Percentiles rank a stretch among this genome's conserved stretches.
Evolutionary conservation across 2,113 vertebrate genomes (phyloP).

Genomic region (Pseudorasbora parva): DNA sequence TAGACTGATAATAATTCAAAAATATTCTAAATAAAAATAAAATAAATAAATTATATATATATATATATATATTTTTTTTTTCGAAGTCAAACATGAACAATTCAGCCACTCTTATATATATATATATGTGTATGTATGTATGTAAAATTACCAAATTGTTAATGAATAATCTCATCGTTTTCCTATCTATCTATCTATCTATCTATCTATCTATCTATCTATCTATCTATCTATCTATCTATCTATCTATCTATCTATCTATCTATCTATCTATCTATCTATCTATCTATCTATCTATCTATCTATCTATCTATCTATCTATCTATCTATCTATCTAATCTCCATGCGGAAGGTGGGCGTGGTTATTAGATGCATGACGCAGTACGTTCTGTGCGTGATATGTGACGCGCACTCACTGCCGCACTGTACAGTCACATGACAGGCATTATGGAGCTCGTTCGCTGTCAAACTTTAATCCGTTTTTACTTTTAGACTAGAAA

Average conservation of each 20-base stretch:
- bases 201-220: constrained; percentile 1
- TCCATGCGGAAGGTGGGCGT: too few species aligned
- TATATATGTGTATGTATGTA: too few species aligned
- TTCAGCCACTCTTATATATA: too few species aligned
- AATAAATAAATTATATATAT: too few species aligned
- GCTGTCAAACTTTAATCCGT: constrained; percentile 17
- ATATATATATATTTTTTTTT: too few species aligned
- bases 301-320: too few species aligned
- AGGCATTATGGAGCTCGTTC: background rate
- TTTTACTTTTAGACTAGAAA: background rate
- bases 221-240: background rate
- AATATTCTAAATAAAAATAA: too few species aligned
- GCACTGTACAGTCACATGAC: constrained; percentile 36
- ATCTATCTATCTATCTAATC: too few species aligned
- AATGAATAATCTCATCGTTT: too few species aligned
- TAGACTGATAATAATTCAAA: background rate
- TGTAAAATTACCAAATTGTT: too few species aligned
- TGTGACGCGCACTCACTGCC: background rate
- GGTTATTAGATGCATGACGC: background rate
- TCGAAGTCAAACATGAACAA: too few species aligned
- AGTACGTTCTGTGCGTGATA: background rate
- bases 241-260: background rate
- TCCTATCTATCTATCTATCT: background rate
- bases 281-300: background rate
- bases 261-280: constrained; percentile 6